Percentiles rank a stretch among this genome's conserved stretches.
Evolutionary conservation across 2,888 invertebrate species (phyloP).

Genomic region (Griposia aprilina): DNA sequence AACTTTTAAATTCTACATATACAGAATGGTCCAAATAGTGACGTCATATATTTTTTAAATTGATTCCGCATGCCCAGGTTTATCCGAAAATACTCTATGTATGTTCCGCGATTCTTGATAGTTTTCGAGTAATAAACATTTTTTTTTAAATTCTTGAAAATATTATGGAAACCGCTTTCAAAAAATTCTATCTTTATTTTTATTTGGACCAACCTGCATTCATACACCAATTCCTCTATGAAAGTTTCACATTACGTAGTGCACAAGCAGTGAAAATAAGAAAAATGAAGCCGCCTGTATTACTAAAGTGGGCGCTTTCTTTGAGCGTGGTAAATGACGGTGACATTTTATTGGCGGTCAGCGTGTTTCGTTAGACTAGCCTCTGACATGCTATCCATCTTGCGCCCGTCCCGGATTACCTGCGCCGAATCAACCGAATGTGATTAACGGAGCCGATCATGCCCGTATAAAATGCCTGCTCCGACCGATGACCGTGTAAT

Average conservation of each 20-base stretch:
- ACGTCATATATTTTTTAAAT: too few species aligned
- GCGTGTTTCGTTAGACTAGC: constrained; percentile 66
- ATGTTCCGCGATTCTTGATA: too few species aligned
- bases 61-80: too few species aligned
- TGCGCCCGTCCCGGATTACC: constrained; percentile 71
- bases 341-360: constrained; percentile 67
- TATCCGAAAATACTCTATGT: too few species aligned
- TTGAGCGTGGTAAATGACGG: constrained; percentile 61
- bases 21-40: too few species aligned
- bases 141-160: too few species aligned
- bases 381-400: constrained; percentile 75
- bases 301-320: constrained; percentile 57
- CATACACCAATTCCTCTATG: neutral
- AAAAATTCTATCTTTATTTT: too few species aligned
- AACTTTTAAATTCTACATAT: neutral
- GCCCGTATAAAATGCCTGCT: constrained; percentile 74
- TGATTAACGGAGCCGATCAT: constrained; percentile 74
- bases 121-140: too few species aligned
- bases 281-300: constrained; percentile 47
- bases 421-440: constrained; percentile 74
- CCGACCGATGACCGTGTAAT: constrained; percentile 66
- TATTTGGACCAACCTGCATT: neutral
- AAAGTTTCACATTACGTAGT: neutral
- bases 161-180: too few species aligned
- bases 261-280: constrained; percentile 34